A percentile compares a stretch with the other conserved stretches of the same genome.
Conservation (phyloP, 2,113 vertebrate species). For the Aspiorhynchus laticeps region DNA sequence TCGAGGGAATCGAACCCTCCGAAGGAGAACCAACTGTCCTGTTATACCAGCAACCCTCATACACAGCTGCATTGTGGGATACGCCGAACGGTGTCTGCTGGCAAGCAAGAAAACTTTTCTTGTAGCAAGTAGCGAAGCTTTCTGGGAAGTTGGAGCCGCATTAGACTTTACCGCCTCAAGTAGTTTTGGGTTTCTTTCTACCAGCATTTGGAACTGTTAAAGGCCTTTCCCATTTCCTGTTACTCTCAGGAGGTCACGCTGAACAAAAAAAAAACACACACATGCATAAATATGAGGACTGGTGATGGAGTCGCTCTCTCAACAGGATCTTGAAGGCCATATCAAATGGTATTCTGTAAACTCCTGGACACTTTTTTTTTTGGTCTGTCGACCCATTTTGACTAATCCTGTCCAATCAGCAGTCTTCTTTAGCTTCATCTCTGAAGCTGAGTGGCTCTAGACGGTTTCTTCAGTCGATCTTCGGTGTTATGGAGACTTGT, state of each 20-base stretch:
- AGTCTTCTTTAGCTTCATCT: conserved; percentile 20
- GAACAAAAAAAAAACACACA: conserved; percentile 1
- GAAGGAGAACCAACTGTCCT: conserved; percentile 50
- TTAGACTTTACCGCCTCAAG: conserved; percentile 19
- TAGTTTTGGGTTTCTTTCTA: conserved; percentile 44
- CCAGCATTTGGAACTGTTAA: conserved; percentile 59
- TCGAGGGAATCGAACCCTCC: conserved; percentile 43
- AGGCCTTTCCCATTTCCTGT: conserved; percentile 43
- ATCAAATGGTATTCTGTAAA: conserved; percentile 21
- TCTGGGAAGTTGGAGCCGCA: conserved; percentile 27
- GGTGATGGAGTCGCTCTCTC: neutral
- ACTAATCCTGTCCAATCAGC: conserved; percentile 22
- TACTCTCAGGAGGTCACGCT: conserved; percentile 23
- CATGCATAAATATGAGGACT: neutral
- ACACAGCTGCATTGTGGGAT: conserved; percentile 39
- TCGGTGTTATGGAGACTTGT: neutral
- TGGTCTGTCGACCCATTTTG: neutral
- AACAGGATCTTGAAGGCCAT: conserved; percentile 2
- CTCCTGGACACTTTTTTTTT: too few relatives aligned
- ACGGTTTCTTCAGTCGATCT: neutral
- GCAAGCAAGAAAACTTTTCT: neutral
- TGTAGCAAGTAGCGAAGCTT: neutral
- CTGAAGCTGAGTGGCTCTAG: neutral
- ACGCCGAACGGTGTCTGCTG: neutral
- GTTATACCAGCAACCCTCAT: conserved; percentile 48